Evolutionary conservation across 2,888 invertebrate genomes (phyloP), one percentile per base, ranked within the genome.

Genomic region (Xestia c-nigrum): DNA sequence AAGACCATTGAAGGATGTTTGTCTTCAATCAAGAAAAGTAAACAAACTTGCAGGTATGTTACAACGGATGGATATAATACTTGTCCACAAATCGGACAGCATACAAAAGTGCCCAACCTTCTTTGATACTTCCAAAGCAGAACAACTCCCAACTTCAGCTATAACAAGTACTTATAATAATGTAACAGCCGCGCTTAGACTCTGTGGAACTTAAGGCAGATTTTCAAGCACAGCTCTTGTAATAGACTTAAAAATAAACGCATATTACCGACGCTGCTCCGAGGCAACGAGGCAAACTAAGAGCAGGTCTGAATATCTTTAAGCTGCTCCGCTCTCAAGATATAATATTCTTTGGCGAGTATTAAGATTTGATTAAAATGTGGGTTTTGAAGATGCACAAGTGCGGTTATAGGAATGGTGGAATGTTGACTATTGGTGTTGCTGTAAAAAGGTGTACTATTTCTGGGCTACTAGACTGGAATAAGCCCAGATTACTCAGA

Each of bases 221-320:
- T 74, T 87, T 81, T 77, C 77, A 74, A 86, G 85, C 78, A 73
- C 78, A 57, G 87, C 77, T 81, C 67, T 65, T 78, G 74, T 78
- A 78, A 85, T 82, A 63, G 84, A 84, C 84, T 88, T 88, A 80
- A 88, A 86, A 86, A 85, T 88, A 86, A 84, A 78, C 74, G 84
- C 75, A 88, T 83, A 86, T 80, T 86, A 87, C 80, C 61, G 78
- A 73, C 72, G 52, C 50, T 69, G 68, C 78, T 73, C 63, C 75
- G 80, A 78, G 46, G 74, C 86, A 83, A 83, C 83, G 88, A 77
- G 64, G 80, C 85, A 76, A 80, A 82, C 81, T 85, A 85, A 85
- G 83, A 85, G 74, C 72, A 76, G 73, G 73, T 68, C 79, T 64
- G 65, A 85, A 74, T 72, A 71, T 72, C 64, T 76, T 52, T 47